Base-by-base conservation (phyloP, 2,113 vertebrate species). In the Peromyscus leucopus region DNA sequence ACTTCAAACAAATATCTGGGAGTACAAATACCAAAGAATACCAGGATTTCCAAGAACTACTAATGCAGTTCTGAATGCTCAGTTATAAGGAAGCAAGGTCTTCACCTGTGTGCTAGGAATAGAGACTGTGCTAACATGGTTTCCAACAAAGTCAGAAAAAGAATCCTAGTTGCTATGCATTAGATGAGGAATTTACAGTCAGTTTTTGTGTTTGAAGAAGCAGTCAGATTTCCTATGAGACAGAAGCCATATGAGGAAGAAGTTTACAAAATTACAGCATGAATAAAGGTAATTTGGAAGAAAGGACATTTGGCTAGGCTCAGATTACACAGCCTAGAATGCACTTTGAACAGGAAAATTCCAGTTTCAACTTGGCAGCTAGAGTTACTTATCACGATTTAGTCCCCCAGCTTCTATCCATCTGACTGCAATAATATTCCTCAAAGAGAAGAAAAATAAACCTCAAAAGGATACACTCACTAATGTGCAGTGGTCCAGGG, bases 221-320 rank as follows among this genome's bases (percentile, higher is more conserved):
- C 9, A 19, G 59, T 84, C 48, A 33, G 67, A 55, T 57, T 91
- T 69, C 59, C 67, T 91, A 59, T 91, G 63, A 87, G 74, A 65
- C 7, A 61, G 63, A 84, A 78, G 19, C 57, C 74, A 80, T 31
- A 21, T 48, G 6, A 22, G 4, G 80, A 89, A 95, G 61, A 84
- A 57, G 75, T 42, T 74, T 88, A 21, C 48, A 89, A 94, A 69
- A 79, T 88, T 15, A 39, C 21, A 79, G 5, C 69, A 67, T 8
- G 57, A 75, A 42, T 84, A 61, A 84, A 84, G 39, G 22, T 75
- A 87, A 90, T 69, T 96, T 93, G 84, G 59, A 71, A 82, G 26
- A 17, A 88, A 46, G 74, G 24, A 69, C 1, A 92, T 82, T 61
- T 51, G n/a, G 28, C 46, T 83, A 15, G 22, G 92, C 86, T 94